Evolutionary conservation across 2,797 vertebrate species (phyloP).

Genomic region (Florisuga fusca): DNA sequence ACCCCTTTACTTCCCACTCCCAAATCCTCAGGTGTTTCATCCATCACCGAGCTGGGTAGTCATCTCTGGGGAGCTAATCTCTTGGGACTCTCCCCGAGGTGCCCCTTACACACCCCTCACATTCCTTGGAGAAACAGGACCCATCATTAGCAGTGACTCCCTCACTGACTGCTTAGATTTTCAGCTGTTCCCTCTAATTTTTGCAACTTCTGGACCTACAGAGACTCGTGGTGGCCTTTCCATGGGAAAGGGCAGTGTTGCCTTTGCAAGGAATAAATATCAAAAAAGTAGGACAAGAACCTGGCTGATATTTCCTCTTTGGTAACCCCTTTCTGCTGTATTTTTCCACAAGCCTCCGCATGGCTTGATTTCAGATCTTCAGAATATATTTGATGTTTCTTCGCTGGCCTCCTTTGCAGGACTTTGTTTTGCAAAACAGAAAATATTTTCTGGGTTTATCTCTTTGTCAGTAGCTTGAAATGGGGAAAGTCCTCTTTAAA

Average conservation of each 20-base stretch:
- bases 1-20: not conserved
- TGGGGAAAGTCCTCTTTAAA: not conserved
- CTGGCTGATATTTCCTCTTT: not conserved
- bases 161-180: not conserved
- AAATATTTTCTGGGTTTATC: not conserved
- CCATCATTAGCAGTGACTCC: not conserved
- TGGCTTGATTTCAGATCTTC: slow-evolving; percentile 46
- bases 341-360: not conserved
- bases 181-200: not conserved
- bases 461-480: not conserved
- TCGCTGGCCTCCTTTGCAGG: not conserved
- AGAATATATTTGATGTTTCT: slow-evolving; percentile 4
- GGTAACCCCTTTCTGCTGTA: not conserved
- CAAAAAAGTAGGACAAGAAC: not conserved
- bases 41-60: not conserved
- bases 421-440: slow-evolving; percentile 20
- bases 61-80: not conserved
- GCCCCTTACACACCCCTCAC: too few relatives aligned
- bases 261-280: not conserved
- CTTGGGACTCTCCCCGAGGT: not conserved
- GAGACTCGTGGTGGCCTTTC: not conserved
- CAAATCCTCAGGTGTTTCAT: not conserved
- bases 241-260: not conserved
- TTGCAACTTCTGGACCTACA: not conserved
- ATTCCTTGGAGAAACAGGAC: not conserved